Evolutionary conservation across 2,888 invertebrate species (phyloP).

Genomic region (Oxystoma pomonae): DNA sequence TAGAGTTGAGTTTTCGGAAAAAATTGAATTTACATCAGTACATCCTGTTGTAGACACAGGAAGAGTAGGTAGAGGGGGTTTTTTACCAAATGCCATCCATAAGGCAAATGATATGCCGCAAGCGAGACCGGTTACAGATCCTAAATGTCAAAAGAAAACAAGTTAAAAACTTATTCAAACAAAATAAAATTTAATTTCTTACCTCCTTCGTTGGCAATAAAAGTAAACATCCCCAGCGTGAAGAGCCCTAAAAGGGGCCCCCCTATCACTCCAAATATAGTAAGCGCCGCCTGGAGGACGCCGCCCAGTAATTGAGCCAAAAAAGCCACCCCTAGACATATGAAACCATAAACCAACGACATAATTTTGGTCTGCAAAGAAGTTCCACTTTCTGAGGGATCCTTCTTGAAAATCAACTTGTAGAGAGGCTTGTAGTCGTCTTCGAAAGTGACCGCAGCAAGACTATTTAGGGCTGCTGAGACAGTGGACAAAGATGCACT

Average conservation of each 20-base stretch:
- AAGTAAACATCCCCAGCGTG: constrained; percentile 79
- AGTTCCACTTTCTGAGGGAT: constrained; percentile 45
- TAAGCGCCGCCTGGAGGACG: constrained; percentile 81
- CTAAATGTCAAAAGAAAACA: constrained; percentile 49
- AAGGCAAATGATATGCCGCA: constrained; percentile 64
- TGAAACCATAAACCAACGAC: constrained; percentile 67
- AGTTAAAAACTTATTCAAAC: neutral
- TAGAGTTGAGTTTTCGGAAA: neutral
- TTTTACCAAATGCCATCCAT: constrained; percentile 81
- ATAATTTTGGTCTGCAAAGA: constrained; percentile 61
- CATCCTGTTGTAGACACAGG: constrained; percentile 60
- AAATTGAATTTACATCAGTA: constrained; percentile 12
- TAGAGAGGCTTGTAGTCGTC: constrained; percentile 65
- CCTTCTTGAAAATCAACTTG: constrained; percentile 37
- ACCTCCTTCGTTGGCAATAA: constrained; percentile 59
- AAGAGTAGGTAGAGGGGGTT: constrained; percentile 56
- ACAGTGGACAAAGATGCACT: constrained; percentile 89
- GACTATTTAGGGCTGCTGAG: constrained; percentile 85
- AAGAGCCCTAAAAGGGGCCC: constrained; percentile 85
- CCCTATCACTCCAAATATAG: constrained; percentile 83
- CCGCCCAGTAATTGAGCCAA: constrained; percentile 78
- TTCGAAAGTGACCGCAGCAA: constrained; percentile 85
- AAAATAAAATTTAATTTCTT: neutral
- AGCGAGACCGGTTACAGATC: constrained; percentile 63
- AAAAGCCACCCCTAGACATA: constrained; percentile 79